These are phyloP conservation scores for Paralichthys olivaceus DNA, from an alignment of 2,113 vertebrate genomes.

Conservation along the genomic window DNA sequence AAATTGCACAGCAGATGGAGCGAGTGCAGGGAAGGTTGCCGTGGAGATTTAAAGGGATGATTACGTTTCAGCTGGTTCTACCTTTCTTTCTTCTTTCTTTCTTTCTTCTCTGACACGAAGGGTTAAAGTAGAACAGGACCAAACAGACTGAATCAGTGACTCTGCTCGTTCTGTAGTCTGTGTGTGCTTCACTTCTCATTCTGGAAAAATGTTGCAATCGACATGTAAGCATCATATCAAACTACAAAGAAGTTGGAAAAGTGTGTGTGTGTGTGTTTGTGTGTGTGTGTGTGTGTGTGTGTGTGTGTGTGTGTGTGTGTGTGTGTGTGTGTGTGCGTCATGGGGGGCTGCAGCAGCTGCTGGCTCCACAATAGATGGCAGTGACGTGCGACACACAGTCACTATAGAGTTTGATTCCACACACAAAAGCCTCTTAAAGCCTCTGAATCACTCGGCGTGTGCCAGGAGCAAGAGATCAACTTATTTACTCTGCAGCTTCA, in stretches of 20 bases:
- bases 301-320: constrained; percentile 4
- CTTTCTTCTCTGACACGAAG: not conserved
- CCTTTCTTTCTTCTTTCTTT: not conserved
- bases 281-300: not conserved
- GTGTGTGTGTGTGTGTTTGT: not conserved
- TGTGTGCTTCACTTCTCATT: not conserved
- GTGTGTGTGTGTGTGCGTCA: constrained; percentile 24
- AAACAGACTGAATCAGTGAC: not conserved
- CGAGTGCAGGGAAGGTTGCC: constrained; percentile 65
- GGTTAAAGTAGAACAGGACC: not conserved
- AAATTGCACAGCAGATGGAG: constrained; percentile 79
- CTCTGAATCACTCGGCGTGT: constrained; percentile 19
- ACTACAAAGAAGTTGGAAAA: not conserved
- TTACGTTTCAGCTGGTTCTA: constrained; percentile 54
- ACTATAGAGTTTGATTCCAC: constrained; percentile 40
- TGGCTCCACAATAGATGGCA: constrained; percentile 47
- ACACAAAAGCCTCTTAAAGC: constrained; percentile 45
- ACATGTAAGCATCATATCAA: not conserved
- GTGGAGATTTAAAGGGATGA: constrained; percentile 71
- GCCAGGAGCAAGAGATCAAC: constrained; percentile 54
- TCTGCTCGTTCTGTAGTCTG: not conserved
- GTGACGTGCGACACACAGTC: constrained; percentile 50
- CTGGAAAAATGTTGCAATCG: not conserved
- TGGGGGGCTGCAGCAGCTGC: constrained; percentile 60
- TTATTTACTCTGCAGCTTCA: constrained; percentile 10